These are phyloP conservation scores for Drosophila hamatofila DNA, from an alignment of 2,888 invertebrate genomes.

Conservation along the genomic window DNA sequence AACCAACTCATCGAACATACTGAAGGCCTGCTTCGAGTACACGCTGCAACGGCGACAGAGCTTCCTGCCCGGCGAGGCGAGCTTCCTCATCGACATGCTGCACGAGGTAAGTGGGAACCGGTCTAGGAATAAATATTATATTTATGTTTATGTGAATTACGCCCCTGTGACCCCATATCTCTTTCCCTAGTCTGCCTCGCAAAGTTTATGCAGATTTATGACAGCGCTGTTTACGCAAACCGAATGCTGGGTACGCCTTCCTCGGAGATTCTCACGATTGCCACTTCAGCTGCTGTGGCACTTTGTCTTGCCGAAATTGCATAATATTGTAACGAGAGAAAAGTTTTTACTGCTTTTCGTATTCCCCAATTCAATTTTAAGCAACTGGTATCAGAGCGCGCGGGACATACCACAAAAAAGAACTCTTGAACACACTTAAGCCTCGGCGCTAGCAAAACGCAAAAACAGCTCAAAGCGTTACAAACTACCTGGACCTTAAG, in stretches of 20 bases:
- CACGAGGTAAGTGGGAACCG: slow-evolving; percentile 82
- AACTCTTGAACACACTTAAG: slow-evolving; percentile 55
- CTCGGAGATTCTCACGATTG: slow-evolving; percentile 26
- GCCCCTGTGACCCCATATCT: neutral
- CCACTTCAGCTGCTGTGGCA: slow-evolving; percentile 17
- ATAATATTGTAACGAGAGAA: slow-evolving; percentile 12
- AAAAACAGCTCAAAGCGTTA: slow-evolving; percentile 45
- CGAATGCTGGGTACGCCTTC: neutral
- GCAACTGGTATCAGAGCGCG: slow-evolving; percentile 26
- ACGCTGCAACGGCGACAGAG: slow-evolving; percentile 79
- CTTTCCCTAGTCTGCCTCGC: no score
- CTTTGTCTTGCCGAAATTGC: slow-evolving; percentile 17
- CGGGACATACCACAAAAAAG: slow-evolving; percentile 41
- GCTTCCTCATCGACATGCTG: slow-evolving; percentile 84
- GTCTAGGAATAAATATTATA: neutral
- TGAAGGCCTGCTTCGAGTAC: slow-evolving; percentile 84
- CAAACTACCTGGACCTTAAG: slow-evolving; percentile 45
- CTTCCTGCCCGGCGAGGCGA: slow-evolving; percentile 85
- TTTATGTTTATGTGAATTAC: neutral
- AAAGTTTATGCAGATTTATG: slow-evolving; percentile 16
- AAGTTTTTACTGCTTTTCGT: slow-evolving; percentile 18
- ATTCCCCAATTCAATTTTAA: slow-evolving; percentile 51
- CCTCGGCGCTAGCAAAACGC: slow-evolving; percentile 23
- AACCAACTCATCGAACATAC: slow-evolving; percentile 84
- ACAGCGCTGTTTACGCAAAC: neutral